Evolutionary conservation across 2,113 vertebrate genomes (phyloP), one percentile per base, ranked within the genome.

Genomic region (Gnathonemus echidnorhynchus): DNA sequence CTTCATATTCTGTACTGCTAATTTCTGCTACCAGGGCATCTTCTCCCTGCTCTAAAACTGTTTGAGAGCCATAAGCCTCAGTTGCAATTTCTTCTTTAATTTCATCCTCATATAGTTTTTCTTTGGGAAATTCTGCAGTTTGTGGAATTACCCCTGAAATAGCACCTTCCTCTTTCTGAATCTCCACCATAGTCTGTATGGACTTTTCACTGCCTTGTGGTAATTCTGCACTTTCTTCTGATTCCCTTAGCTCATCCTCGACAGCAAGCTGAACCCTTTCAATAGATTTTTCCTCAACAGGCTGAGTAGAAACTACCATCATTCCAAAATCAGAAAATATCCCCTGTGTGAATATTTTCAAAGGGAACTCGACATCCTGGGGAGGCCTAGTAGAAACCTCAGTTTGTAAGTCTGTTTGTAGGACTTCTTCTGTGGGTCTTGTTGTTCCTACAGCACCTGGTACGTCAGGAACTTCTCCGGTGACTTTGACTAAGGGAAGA

Each of bases 311-410:
- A 85, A 95, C 96, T 56, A 95, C 96, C 91, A 96, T 99, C 90
- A 97, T 99, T 24, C 94, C 95, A 92, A 98, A 96, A 88, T 96
- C 96, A 4, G 96, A 95, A 96, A 98, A 96, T 53, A 96, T 97
- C 27, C 97, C 97, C 35, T 97, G 96, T 5, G 95, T 96, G 92
- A 98, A 98, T 90, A 94, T 97, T 93, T 96, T 98, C 90, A 98
- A 93, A 15, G 97, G 95, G 0, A 97, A 98, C 0, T 96, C 92
- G 0, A 93, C 95, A 74, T 96, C 96, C 0, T 92, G 91, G 48
- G 94, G 90, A 0, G 95, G 93, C 80, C 92, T 94, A 10, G 91
- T 88, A 5, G 95, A 91, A 8, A 95, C 95, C 17, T 94, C 94
- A 17, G 88, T 24, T 56, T 1, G 49, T 48, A 48, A 48, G n/a